phyloP scores from a whole-genome alignment of 2,797 vertebrate genomes.

The Rhinogobio ventralis region DNA sequence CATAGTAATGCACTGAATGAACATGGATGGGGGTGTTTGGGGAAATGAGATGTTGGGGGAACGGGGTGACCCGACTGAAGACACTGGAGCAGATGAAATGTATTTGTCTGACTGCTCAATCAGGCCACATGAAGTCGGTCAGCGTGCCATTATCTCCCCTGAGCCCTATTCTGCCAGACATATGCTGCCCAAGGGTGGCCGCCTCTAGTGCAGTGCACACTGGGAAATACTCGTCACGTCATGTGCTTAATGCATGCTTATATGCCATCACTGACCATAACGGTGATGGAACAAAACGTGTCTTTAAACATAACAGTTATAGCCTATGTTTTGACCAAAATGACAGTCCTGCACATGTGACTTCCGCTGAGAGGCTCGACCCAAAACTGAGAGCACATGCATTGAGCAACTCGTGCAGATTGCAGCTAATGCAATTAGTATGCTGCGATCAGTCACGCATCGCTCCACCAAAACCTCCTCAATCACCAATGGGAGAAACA shows the following conservation, averaged over 20 bases:
- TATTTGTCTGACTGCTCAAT: slow-evolving; percentile 73
- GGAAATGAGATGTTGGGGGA: slow-evolving; percentile 10
- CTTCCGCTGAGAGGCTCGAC: neutral
- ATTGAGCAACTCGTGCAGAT: slow-evolving; percentile 41
- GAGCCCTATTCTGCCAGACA: slow-evolving; percentile 69
- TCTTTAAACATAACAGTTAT: neutral
- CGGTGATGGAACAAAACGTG: neutral
- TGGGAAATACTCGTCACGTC: slow-evolving; percentile 34
- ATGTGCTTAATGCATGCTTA: slow-evolving; percentile 19
- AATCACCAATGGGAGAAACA: slow-evolving; percentile 49
- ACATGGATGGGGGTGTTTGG: slow-evolving; percentile 26
- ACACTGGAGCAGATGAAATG: slow-evolving; percentile 70
- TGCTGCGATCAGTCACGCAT: slow-evolving; percentile 27
- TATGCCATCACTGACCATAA: slow-evolving; percentile 14
- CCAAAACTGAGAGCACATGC: slow-evolving; percentile 6
- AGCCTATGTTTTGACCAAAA: too few relatives aligned
- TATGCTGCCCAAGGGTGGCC: slow-evolving; percentile 59
- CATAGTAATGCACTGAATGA: neutral
- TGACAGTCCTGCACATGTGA: neutral
- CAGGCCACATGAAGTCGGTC: slow-evolving; percentile 80
- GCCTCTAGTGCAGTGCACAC: slow-evolving; percentile 51
- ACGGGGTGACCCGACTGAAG: slow-evolving; percentile 57
- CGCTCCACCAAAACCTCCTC: slow-evolving; percentile 49
- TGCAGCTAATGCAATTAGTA: slow-evolving; percentile 61
- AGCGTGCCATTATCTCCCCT: slow-evolving; percentile 61